A percentile compares a stretch with the other conserved stretches of the same genome.
These are phyloP conservation scores for Pheosia gnoma DNA, from an alignment of 2,888 invertebrate genomes.

Conservation along the genomic window DNA sequence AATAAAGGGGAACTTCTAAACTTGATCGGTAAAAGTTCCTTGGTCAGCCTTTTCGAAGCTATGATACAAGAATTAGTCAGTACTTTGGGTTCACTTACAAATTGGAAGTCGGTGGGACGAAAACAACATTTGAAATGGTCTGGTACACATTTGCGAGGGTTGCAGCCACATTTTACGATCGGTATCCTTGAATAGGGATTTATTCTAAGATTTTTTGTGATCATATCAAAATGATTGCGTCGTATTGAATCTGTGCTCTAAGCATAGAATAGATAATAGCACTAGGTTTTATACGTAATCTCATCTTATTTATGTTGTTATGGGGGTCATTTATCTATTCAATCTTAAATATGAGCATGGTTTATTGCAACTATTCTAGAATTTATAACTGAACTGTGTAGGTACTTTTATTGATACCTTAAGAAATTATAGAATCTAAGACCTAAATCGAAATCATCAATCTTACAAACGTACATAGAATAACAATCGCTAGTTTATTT, in stretches of 20 bases:
- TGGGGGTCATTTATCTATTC: constrained; percentile 3
- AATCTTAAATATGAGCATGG: neutral
- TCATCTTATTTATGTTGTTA: constrained; percentile 12
- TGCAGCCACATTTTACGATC: constrained; percentile 37
- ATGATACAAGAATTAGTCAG: constrained; percentile 39
- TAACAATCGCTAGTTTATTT: constrained; percentile 6
- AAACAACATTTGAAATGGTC: constrained; percentile 62
- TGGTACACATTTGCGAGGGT: constrained; percentile 44
- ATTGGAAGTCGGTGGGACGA: constrained; percentile 35
- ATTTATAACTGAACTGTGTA: neutral
- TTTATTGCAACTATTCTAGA: neutral
- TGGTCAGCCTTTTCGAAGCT: constrained; percentile 48
- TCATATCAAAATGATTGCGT: constrained; percentile 30
- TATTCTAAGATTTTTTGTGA: constrained; percentile 33
- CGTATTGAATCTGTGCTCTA: constrained; percentile 23
- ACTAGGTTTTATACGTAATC: constrained; percentile 11
- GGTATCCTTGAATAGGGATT: constrained; percentile 38
- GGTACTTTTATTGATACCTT: neutral
- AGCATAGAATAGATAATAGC: too few relatives aligned
- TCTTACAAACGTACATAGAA: constrained; percentile 3
- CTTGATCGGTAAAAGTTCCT: constrained; percentile 35
- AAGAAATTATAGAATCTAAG: neutral
- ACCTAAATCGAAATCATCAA: neutral
- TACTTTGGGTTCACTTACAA: constrained; percentile 24
- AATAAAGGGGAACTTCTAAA: constrained; percentile 63